These are phyloP conservation scores for Sylvilagus floridanus DNA, from an alignment of 2,797 vertebrate genomes.

Conservation along the genomic window DNA sequence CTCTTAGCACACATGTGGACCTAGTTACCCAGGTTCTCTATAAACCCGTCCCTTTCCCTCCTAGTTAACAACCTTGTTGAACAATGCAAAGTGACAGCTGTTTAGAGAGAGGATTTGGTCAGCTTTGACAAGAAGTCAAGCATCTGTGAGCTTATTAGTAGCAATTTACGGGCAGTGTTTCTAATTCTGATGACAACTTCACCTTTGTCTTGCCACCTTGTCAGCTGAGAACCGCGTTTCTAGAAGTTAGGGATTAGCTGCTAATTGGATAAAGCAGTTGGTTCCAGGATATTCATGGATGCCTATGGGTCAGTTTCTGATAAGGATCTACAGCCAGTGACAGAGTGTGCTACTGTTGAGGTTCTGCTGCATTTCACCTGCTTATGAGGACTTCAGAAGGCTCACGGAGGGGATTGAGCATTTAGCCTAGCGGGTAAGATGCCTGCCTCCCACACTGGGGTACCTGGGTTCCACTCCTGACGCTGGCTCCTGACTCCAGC, in stretches of 20 bases:
- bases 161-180: background rate
- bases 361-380: background rate
- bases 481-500: no score
- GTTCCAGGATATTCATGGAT: background rate
- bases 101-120: conserved; percentile 9
- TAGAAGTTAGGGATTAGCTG: conserved; percentile 4
- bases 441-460: no score
- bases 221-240: background rate
- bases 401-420: no score
- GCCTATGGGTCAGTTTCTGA: background rate
- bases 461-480: no score
- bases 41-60: background rate
- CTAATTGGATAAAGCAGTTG: background rate
- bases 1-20: background rate
- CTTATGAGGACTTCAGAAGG: no score
- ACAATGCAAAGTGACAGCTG: background rate
- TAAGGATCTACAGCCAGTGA: background rate
- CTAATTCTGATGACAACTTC: background rate
- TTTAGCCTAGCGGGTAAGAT: no score
- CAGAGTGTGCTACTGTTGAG: background rate
- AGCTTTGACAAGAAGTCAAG: background rate
- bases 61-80: background rate
- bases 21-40: background rate
- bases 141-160: background rate
- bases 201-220: conserved; percentile 26